phyloP scores from a whole-genome alignment of 64 coral and sea anemone species.

The Actinia tenebrosa region DNA sequence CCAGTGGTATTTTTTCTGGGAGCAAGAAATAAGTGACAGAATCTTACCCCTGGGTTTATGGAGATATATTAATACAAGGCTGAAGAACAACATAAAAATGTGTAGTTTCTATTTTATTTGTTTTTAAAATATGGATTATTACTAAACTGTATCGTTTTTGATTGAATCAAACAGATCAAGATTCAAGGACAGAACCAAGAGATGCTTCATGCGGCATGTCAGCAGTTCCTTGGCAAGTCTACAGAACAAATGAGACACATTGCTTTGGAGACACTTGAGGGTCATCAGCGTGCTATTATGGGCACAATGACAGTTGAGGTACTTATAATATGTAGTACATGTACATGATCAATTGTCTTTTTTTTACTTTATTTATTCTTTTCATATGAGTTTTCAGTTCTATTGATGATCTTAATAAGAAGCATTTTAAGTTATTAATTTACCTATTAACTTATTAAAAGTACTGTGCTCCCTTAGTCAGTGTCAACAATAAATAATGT shows the following conservation, averaged over 20 bases:
- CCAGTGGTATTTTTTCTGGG: no score
- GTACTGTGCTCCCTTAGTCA: not conserved
- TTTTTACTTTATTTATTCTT: not conserved
- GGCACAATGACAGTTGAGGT: slow-evolving; percentile 98
- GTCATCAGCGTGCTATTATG: slow-evolving; percentile 97
- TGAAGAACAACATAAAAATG: no score
- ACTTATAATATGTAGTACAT: not conserved
- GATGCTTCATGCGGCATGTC: slow-evolving; percentile 91
- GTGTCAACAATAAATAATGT: not conserved
- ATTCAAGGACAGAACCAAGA: slow-evolving; percentile 96
- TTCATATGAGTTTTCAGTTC: not conserved
- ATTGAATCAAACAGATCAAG: slow-evolving; percentile 58
- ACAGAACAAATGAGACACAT: slow-evolving; percentile 58
- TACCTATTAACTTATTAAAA: no score
- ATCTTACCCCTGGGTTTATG: not conserved
- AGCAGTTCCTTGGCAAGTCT: slow-evolving; percentile 92
- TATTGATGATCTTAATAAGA: no score
- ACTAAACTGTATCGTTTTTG: not conserved
- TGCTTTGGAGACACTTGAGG: slow-evolving; percentile 94
- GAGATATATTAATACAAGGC: not conserved
- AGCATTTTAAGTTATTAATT: no score
- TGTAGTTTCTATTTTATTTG: no score
- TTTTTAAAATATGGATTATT: no score
- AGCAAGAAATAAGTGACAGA: no score
- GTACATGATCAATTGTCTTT: not conserved